These are phyloP conservation scores for Irena cyanogastra DNA, from an alignment of 2,113 vertebrate genomes.

Conservation along the genomic window DNA sequence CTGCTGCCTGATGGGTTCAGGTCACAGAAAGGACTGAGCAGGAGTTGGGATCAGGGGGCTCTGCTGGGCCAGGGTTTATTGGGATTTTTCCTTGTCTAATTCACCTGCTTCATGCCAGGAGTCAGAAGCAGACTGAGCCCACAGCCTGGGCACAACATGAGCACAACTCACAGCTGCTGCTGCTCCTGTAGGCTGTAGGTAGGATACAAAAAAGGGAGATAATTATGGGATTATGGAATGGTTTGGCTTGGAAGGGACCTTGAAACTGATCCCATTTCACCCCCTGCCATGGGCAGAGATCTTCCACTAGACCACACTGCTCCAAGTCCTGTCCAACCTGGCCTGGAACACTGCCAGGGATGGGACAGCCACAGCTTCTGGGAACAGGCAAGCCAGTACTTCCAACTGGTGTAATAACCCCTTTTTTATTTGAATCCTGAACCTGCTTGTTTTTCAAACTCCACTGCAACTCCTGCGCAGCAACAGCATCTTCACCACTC, in stretches of 20 bases:
- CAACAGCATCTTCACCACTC: background rate
- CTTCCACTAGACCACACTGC: accelerated
- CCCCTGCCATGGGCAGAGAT: background rate
- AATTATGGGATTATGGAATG: background rate
- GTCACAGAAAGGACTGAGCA: accelerated
- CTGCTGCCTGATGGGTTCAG: background rate
- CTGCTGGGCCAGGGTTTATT: background rate
- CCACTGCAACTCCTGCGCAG: background rate
- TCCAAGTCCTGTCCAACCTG: background rate
- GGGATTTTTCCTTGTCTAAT: background rate
- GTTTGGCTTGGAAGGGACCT: background rate
- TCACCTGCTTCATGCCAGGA: background rate
- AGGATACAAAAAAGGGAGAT: accelerated
- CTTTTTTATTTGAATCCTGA: no score
- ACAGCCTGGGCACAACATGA: background rate
- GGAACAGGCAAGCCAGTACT: background rate
- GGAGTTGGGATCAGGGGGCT: background rate
- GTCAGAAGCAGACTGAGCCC: background rate
- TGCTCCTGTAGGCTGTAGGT: background rate
- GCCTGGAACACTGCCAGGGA: background rate
- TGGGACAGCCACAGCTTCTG: background rate
- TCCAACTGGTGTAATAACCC: accelerated
- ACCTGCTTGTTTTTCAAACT: background rate
- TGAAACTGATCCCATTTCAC: background rate
- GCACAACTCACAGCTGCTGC: background rate